These are phyloP conservation scores for Polyommatus iphigenia DNA, from an alignment of 2,888 invertebrate genomes.

Conservation along the genomic window DNA sequence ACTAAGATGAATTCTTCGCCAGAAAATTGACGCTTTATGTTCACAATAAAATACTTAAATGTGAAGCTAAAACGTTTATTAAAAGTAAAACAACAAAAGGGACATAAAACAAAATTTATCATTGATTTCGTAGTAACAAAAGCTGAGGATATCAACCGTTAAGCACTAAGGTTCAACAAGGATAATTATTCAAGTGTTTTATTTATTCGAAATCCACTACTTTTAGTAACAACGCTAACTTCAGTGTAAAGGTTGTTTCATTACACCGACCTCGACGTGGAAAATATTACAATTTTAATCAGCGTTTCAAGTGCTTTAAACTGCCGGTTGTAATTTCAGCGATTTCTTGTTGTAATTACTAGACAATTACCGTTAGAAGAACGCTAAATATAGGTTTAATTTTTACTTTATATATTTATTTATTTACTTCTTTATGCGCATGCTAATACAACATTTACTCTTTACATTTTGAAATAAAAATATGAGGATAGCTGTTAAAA, in stretches of 20 bases:
- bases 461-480: no score
- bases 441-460: neutral
- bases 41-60: neutral
- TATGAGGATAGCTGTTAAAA: neutral
- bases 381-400: neutral
- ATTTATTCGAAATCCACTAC: neutral
- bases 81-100: neutral
- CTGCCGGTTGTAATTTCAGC: slow-evolving; percentile 7
- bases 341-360: slow-evolving; percentile 17
- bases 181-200: neutral
- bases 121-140: no score
- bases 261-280: neutral
- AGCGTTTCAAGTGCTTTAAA: neutral
- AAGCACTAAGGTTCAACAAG: no score
- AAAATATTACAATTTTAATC: slow-evolving; percentile 8
- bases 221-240: neutral
- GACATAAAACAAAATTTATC: neutral
- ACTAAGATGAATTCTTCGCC: slow-evolving; percentile 4
- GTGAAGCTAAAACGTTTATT: neutral
- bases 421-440: neutral
- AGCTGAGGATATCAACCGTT: no score
- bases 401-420: neutral
- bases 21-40: neutral
- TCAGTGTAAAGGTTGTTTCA: neutral
- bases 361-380: neutral